Evolutionary conservation across 2,113 vertebrate genomes (phyloP).

Genomic region (Gorsachius goisagi): DNA sequence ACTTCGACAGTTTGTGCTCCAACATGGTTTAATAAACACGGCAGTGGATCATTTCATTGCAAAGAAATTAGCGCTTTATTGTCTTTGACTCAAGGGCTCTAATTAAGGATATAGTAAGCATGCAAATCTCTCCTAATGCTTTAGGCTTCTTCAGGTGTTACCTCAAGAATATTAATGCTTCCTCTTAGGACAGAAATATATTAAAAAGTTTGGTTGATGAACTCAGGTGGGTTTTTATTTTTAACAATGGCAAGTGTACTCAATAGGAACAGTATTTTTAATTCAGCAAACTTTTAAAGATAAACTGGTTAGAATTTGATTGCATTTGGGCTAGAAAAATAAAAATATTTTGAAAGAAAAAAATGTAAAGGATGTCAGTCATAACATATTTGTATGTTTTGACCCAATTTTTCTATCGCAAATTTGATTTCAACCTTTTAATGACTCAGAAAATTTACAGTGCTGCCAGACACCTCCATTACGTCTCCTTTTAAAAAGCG

Average conservation of each 20-base stretch:
- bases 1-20: neutral
- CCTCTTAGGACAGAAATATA: neutral
- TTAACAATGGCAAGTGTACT: neutral
- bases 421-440: neutral
- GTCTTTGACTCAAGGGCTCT: constrained; percentile 5
- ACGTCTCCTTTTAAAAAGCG: neutral
- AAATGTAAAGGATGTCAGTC: neutral
- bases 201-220: neutral
- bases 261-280: neutral
- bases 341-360: neutral
- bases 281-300: neutral
- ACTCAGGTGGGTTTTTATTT: neutral
- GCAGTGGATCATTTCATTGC: neutral
- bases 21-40: neutral
- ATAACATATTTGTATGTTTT: neutral
- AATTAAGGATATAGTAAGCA: constrained; percentile 26
- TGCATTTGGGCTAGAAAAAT: neutral
- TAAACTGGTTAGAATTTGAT: neutral
- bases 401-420: neutral
- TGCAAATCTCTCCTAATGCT: neutral
- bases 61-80: neutral
- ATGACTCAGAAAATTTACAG: neutral
- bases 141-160: neutral
- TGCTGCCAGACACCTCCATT: neutral
- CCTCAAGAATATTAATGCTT: neutral